Evolutionary conservation across 2,888 invertebrate genomes (phyloP), one percentile per base, ranked within the genome.

Genomic region (Caenorhabditis sinica): DNA sequence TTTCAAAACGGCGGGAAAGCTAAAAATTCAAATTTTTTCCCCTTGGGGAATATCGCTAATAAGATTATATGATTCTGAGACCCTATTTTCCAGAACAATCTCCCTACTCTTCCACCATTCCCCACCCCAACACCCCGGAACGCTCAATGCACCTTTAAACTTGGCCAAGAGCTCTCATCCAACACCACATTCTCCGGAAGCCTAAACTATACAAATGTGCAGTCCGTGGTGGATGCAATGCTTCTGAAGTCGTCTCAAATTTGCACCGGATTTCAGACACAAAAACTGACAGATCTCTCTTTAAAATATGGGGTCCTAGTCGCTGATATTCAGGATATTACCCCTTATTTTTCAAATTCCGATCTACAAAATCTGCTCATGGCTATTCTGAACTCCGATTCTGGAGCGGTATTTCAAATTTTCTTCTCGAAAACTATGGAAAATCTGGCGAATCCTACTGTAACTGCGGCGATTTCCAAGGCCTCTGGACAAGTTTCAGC

Each of bases 61-160:
- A n/a, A n/a, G n/a, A n/a, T n/a, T n/a, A n/a, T n/a, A n/a, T n/a
- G n/a, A n/a, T n/a, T n/a, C n/a, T n/a, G n/a, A n/a, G n/a, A n/a
- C n/a, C n/a, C n/a, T n/a, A n/a, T n/a, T n/a, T 75, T 76, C 20
- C 53, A 73, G 83, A 43, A 79, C 23, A 83, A 83, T n/a, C 74
- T 83, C 0, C 83, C 83, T 28, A 83, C 83, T 2, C n/a, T 83
- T 60, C 58, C 83, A 3, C 79, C 83, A 28, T 69, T 77, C 33
- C 82, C 76, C 0, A 77, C 72, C 9, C 77, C 68, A 20, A 72
- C 82, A 0, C 82, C 82, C 0, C 61, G 63, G 58, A 74, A 69
- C 4, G 36, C 60, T 13, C 74, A 74, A 51, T 83, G 83, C 49
- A 71, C 69, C 0, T 83, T 71, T 40, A 83, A 69, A 51, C 36